Base-by-base conservation (phyloP, 2,888 invertebrate genomes). In the Andrena chrysosceles region DNA sequence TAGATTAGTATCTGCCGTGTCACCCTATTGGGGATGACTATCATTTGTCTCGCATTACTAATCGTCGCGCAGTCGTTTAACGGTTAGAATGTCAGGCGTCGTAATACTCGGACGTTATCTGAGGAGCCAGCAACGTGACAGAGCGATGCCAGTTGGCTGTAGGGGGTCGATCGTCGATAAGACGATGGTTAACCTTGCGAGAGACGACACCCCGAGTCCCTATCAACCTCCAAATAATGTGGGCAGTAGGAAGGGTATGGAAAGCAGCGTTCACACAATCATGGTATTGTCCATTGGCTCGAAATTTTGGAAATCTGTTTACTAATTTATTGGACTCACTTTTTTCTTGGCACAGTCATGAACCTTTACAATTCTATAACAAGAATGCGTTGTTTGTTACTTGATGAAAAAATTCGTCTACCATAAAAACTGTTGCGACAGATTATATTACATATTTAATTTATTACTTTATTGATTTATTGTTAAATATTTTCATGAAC, bases 21-120 rank as follows among this genome's bases (percentile, higher is more conserved):
- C 63, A 52, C 49, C 67, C 68, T 49, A 67, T 23, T 69, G 20
- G 74, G 77, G 72, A 42, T 77, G 60, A 42, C 71, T 63, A 73
- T 56, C 75, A 86, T 85, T 83, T 84, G 83, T 84, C 85, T 85
- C 84, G 31, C 67, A 66, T 84, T 87, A 87, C 87, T 87, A 87
- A 87, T 87, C 81, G 85, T 74, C 71, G 66, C 73, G 72, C 80
- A 82, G 80, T 87, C 87, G 76, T 84, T 87, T 87, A 87, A 85
- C 87, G 85, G 60, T 84, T 52, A 72, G 67, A 81, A 84, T 80
- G 87, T 84, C 87, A 82, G 69, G 79, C 77, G 62, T 85, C 84
- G 78, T 87, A 87, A 85, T 85, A 84, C 70, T 69, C 68, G 76
- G 81, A 77, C 79, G 64, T 85, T 82, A 82, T 80, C 77, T 76